Evolutionary conservation across 2,888 invertebrate genomes (phyloP), one percentile per base, ranked within the genome.

Genomic region (Brachycybe producta): DNA sequence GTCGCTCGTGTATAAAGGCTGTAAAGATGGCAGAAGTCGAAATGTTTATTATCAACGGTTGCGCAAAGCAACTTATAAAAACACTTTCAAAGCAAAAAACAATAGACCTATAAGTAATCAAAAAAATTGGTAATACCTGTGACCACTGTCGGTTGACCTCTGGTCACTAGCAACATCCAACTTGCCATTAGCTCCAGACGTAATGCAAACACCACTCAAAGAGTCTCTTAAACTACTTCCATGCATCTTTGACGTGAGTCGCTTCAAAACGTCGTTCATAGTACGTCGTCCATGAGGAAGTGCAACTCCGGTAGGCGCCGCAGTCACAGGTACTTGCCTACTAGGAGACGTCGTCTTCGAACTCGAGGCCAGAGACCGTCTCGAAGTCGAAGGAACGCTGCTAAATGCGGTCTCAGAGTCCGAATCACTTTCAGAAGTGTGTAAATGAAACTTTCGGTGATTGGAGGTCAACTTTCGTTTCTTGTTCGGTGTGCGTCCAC

Each of bases 231-330:
- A 57, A 51, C 79, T 79, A 63, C 80, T 81, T 66, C 78, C 80
- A 66, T 81, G 80, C 78, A 84, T 83, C 70, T 86, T 87, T 55
- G 84, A 83, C 57, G 84, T 86, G 60, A 84, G 74, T 67, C 84
- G 77, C 69, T 85, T 84, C 48, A 87, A 73, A 39, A 90, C 88
- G 72, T 88, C 86, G 72, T 90, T 88, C 88, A 90, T 88, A 54
- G 86, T 83, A 67, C 82, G 73, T 30, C 40, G 36, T 17, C 39
- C 15, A 15, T 15, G 7, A 15, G 49, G 42, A 53, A 49, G 44
- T 50, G 71, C 70, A 65, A 78, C 43, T 55, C 47, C 44, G 53
- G 52, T 41, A 49, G 71, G 70, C 66, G 78, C 44, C 55, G 48
- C 42, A 50, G 51, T 21, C 80, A 60, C 76, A 75, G 62, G 78